Percentiles rank a stretch among this genome's conserved stretches.
Evolutionary conservation across 2,888 invertebrate genomes (phyloP).

Genomic region (Julus scanicus): DNA sequence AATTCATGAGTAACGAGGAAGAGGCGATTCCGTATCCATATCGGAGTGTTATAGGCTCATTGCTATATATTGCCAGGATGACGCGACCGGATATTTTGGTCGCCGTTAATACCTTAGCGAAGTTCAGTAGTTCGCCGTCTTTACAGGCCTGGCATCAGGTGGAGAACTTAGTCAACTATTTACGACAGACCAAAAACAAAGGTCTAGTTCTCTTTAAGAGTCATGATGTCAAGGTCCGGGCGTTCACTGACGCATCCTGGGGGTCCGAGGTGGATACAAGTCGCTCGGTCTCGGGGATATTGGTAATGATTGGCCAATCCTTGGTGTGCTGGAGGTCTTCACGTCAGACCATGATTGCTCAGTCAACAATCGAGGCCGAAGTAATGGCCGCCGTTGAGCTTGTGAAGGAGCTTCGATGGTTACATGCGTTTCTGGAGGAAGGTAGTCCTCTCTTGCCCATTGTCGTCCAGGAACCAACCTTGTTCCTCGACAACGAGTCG

Average conservation of each 20-base stretch:
- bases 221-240: no score
- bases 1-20: not conserved
- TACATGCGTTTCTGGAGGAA: not conserved
- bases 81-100: not conserved
- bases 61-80: not conserved
- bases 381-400: not conserved
- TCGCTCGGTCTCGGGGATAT: not conserved
- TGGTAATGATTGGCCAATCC: not conserved
- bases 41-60: not conserved
- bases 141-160: no score
- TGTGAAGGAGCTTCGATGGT: not conserved
- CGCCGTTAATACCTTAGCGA: not conserved
- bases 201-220: no score
- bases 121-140: no score
- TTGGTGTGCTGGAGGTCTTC: not conserved
- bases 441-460: not conserved
- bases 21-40: not conserved
- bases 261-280: not conserved
- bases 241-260: not conserved
- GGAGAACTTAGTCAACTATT: no score
- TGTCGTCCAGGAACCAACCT: not conserved
- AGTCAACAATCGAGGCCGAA: not conserved
- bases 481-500: not conserved
- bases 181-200: no score
- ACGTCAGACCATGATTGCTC: not conserved